These are phyloP conservation scores for Herpetotheres cachinnans DNA, from an alignment of 2,113 vertebrate species.

Conservation along the genomic window DNA sequence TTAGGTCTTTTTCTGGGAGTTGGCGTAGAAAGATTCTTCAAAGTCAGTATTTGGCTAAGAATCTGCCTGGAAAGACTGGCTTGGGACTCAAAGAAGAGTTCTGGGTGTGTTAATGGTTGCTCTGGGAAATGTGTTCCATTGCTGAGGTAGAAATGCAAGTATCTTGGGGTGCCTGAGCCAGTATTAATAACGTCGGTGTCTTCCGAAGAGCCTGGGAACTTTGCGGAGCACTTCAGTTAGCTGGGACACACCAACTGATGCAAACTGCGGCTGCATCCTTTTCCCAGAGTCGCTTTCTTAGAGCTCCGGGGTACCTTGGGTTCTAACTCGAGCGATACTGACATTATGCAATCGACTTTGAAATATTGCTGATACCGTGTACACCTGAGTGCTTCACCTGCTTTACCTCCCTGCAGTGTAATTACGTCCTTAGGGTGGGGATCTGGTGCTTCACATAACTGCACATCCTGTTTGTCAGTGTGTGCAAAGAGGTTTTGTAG, in stretches of 20 bases:
- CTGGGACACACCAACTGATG: background rate
- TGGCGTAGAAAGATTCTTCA: background rate
- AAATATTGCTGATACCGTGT: background rate
- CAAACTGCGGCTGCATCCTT: background rate
- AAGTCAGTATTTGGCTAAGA: background rate
- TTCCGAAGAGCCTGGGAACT: background rate
- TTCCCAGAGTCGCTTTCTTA: background rate
- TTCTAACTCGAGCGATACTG: background rate
- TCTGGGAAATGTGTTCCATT: background rate
- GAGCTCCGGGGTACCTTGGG: background rate
- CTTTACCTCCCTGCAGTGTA: background rate
- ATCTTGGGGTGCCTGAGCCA: background rate
- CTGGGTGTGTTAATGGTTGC: background rate
- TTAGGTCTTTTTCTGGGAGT: background rate
- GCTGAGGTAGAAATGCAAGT: background rate
- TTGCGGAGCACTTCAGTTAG: background rate
- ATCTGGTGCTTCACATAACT: background rate
- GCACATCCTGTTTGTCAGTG: accelerated
- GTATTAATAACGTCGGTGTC: accelerated
- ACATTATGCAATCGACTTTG: background rate
- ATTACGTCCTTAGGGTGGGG: background rate
- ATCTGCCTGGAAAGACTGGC: background rate
- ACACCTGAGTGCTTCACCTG: background rate
- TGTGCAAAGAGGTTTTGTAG: background rate
- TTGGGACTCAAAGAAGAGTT: background rate